A percentile compares a stretch with the other conserved stretches of the same genome.
Evolutionary conservation across 2,113 vertebrate species (phyloP).

Genomic region (Oncorhynchus gorbuscha): DNA sequence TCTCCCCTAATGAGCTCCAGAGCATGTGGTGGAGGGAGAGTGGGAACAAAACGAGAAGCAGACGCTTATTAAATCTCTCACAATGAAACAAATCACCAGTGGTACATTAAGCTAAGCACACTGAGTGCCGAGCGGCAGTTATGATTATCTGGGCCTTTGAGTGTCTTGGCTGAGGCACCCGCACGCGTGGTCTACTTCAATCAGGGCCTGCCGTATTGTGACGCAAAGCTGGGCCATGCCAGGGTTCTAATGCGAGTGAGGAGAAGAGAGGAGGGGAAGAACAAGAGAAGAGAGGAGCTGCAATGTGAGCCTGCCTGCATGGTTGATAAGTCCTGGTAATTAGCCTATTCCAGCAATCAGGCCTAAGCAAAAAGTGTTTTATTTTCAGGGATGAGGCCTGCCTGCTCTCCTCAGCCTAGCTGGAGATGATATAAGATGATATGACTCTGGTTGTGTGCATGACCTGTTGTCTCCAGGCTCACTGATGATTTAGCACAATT

Average conservation of each 20-base stretch:
- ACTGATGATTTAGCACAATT: too few relatives aligned
- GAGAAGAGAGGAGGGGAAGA: too few relatives aligned
- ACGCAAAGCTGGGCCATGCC: constrained; percentile 10
- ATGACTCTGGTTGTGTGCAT: too few relatives aligned
- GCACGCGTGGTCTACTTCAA: constrained; percentile 18
- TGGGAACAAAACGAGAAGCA: constrained; percentile 51
- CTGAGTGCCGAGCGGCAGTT: constrained; percentile 10
- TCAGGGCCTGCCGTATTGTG: constrained; percentile 9
- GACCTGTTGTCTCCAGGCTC: too few relatives aligned
- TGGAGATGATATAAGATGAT: too few relatives aligned
- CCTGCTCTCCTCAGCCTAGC: too few relatives aligned
- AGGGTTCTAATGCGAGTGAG: constrained; percentile 18
- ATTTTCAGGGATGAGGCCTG: too few relatives aligned
- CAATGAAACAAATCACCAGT: constrained; percentile 43
- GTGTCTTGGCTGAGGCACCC: constrained; percentile 20
- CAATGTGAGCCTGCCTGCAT: too few relatives aligned
- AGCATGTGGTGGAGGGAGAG: constrained; percentile 28
- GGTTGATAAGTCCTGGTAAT: too few relatives aligned
- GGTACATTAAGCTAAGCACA: constrained; percentile 25
- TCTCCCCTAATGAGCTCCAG: constrained; percentile 45
- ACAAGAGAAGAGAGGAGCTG: too few relatives aligned
- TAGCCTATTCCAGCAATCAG: too few relatives aligned
- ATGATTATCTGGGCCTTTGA: not conserved
- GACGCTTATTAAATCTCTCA: constrained; percentile 50
- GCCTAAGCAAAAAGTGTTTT: too few relatives aligned